phyloP scores from a whole-genome alignment of 2,113 vertebrate species.

The Melozone crissalis region DNA sequence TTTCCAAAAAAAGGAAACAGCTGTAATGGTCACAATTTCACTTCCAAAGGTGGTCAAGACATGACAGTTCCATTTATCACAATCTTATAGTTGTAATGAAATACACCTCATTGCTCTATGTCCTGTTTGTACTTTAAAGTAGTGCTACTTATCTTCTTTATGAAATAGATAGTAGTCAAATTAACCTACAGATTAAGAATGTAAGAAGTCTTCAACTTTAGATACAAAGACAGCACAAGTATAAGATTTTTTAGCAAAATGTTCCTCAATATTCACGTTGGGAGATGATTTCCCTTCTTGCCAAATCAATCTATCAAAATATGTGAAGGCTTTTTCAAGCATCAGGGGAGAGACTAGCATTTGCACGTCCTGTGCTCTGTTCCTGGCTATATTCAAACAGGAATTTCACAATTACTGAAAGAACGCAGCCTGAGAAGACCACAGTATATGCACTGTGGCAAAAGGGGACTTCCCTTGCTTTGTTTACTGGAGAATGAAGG shows the following conservation, averaged over 20 bases:
- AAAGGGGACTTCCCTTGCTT: background rate
- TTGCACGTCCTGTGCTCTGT: accelerated
- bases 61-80: background rate
- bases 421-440: background rate
- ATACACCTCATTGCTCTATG: background rate
- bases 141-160: background rate
- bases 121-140: background rate
- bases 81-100: background rate
- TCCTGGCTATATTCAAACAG: background rate
- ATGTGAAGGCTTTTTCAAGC: background rate
- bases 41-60: background rate
- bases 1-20: background rate
- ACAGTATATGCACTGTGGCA: background rate
- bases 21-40: background rate
- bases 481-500: background rate
- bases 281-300: background rate
- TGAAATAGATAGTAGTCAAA: background rate
- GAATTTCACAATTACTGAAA: background rate
- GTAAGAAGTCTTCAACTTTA: background rate
- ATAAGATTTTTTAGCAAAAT: background rate
- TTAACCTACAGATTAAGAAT: background rate
- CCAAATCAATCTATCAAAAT: background rate
- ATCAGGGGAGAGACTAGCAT: background rate
- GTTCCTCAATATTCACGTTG: background rate
- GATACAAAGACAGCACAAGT: background rate